Conservation (phyloP, 1,140 invertebrate species). For the Diploscapter pachys region DNA sequence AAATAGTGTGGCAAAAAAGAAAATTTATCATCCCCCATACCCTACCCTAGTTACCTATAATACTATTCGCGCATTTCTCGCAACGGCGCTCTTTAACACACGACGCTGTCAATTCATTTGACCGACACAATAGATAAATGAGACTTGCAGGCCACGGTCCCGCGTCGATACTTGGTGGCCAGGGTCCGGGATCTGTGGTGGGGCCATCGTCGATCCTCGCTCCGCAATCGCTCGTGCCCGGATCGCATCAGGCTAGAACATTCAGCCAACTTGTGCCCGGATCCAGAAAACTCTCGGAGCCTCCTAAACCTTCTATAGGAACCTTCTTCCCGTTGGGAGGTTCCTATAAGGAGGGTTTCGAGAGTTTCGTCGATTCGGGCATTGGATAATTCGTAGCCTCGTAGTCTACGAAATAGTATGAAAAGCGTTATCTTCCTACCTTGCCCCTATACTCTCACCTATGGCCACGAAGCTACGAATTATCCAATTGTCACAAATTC, state of each 20-base stretch:
- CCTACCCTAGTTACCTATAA: not conserved
- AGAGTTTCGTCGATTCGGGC: not conserved
- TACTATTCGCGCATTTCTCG: not conserved
- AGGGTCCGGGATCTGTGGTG: constrained; percentile 18
- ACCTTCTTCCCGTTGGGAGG: not conserved
- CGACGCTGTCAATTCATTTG: not conserved
- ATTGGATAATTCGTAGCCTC: too few relatives aligned
- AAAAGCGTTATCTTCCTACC: too few relatives aligned
- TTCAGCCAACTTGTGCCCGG: not conserved
- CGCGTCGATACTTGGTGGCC: constrained; percentile 10
- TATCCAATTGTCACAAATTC: too few relatives aligned
- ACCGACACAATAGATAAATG: too few relatives aligned
- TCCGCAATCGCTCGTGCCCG: constrained; percentile 10
- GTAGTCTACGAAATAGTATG: too few relatives aligned
- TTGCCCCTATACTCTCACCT: too few relatives aligned
- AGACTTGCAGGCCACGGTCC: not conserved
- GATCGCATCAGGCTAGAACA: not conserved
- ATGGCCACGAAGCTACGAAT: too few relatives aligned
- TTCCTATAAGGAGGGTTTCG: not conserved
- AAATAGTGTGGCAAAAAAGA: not conserved
- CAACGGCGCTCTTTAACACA: constrained; percentile 4
- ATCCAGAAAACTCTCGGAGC: not conserved
- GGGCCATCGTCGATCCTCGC: constrained; percentile 13
- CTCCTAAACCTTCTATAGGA: not conserved
- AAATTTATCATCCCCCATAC: not conserved